A percentile compares a stretch with the other conserved stretches of the same genome.
Conservation (phyloP, 2,113 vertebrate species). For the Ahaetulla prasina region DNA sequence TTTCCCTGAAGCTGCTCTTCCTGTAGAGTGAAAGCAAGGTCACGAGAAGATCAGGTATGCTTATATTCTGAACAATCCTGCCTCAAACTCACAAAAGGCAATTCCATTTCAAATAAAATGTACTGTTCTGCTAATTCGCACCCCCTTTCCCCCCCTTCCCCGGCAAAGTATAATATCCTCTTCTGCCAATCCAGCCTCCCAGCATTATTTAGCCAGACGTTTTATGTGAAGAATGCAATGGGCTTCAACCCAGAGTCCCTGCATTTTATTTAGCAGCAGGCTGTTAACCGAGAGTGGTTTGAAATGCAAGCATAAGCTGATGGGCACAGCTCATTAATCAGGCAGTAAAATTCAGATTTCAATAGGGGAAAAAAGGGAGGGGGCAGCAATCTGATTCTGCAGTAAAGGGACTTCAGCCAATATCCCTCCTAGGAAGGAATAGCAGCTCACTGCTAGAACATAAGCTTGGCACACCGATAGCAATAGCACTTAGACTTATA, state of each 20-base stretch:
- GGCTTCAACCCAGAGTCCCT: not conserved
- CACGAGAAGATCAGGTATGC: not conserved
- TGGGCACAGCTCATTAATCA: conserved; percentile 28
- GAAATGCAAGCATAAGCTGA: not conserved
- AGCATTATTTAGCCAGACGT: not conserved
- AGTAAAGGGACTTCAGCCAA: not conserved
- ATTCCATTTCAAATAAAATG: accelerated
- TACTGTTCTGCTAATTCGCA: not conserved
- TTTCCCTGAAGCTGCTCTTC: too few species aligned
- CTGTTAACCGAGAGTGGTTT: not conserved
- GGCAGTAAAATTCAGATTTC: conserved; percentile 22
- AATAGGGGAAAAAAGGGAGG: not conserved
- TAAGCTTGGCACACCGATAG: not conserved
- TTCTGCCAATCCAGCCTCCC: not conserved
- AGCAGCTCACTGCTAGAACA: not conserved
- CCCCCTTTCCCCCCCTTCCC: too few species aligned
- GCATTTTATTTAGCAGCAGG: not conserved
- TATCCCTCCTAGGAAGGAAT: not conserved
- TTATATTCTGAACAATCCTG: not conserved
- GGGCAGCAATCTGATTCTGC: not conserved
- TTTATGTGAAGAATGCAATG: accelerated
- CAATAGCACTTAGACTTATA: too few species aligned
- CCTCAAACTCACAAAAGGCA: not conserved
- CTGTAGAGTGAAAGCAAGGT: not conserved
- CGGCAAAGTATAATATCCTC: not conserved